Base-by-base conservation (phyloP, 2,113 vertebrate genomes). In the Bufo bufo region DNA sequence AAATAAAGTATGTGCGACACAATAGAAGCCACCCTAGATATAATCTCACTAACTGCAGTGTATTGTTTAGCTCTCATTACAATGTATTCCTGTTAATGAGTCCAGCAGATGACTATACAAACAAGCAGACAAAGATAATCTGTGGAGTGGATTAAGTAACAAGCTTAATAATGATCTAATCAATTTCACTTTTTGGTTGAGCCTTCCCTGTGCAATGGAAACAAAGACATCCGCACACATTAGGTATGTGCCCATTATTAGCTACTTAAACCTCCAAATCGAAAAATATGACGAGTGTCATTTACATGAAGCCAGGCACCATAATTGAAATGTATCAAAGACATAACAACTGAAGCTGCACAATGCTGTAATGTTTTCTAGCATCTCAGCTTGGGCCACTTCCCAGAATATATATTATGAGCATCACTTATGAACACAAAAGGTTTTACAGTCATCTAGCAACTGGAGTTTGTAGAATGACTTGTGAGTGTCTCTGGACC, bases 401-500 rank as follows among this genome's bases (percentile, higher is more conserved):
- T 83, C 80, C 86, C 79, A 88, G 86, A 88, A 88, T 75, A 83
- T 75, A 77, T 87, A 83, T 83, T 83, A 63, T 83, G 47, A 83
- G 80, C 69, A 83, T 83, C 79, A 83, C 61, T 75, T 83, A 88
- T 45, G 74, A 88, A 77, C 56, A 88, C 86, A 75, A 88, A 88
- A 83, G 63, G 56, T 69, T 82, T 88, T 88, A 83, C 80, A 83
- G n/a, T 77, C 79, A 77, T 59, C 45, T 6, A 77, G n/a, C 69
- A 49, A 82, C 33, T 83, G 63, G 49, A 63, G 59, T 52, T 78
- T 86, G n/a, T 79, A 20, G 86, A 88, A 84, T 58, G 82, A 49
- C 47, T 83, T 47, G 82, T 49, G 72, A 58, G 85, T 69, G 69
- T 77, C 23, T 77, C 82, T 82, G 81, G 81, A 52, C 52, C 72